These are phyloP conservation scores for Leptobrachium ailaonicum DNA, from an alignment of 2,113 vertebrate genomes.

Conservation along the genomic window DNA sequence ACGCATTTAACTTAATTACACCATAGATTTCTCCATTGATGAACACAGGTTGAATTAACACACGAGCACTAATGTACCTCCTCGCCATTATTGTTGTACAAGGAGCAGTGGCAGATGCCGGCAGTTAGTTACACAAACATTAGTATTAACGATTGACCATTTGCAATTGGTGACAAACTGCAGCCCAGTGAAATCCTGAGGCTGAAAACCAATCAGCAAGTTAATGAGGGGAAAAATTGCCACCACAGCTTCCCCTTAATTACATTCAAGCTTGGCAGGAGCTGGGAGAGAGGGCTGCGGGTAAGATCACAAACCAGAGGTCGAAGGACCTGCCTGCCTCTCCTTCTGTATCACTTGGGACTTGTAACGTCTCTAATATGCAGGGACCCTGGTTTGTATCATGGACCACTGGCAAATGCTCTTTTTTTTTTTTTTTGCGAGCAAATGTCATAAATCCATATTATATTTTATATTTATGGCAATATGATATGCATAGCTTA, in stretches of 20 bases:
- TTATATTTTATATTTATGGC: no score
- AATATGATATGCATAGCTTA: no score
- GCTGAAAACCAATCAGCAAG: constrained; percentile 97
- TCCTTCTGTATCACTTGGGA: constrained; percentile 69
- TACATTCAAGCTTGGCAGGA: constrained; percentile 75
- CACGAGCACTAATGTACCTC: constrained; percentile 78
- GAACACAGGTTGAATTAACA: constrained; percentile 87
- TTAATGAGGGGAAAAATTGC: constrained; percentile 99
- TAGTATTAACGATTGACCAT: constrained; percentile 95
- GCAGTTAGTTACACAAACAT: constrained; percentile 98
- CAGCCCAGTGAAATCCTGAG: constrained; percentile 81
- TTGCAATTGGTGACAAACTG: constrained; percentile 97
- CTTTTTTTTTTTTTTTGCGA: no score
- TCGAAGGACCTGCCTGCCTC: constrained; percentile 75
- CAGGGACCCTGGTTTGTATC: neutral
- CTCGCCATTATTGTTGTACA: constrained; percentile 84
- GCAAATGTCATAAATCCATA: no score
- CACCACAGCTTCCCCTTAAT: constrained; percentile 81
- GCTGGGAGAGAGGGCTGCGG: constrained; percentile 68
- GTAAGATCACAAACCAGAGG: constrained; percentile 73
- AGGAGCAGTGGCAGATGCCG: constrained; percentile 75
- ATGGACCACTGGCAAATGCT: neutral
- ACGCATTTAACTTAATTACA: constrained; percentile 83
- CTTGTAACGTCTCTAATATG: constrained; percentile 55
- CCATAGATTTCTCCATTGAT: constrained; percentile 89